phyloP scores from a whole-genome alignment of 2,888 invertebrate genomes.

The Coleophora deauratella region DNA sequence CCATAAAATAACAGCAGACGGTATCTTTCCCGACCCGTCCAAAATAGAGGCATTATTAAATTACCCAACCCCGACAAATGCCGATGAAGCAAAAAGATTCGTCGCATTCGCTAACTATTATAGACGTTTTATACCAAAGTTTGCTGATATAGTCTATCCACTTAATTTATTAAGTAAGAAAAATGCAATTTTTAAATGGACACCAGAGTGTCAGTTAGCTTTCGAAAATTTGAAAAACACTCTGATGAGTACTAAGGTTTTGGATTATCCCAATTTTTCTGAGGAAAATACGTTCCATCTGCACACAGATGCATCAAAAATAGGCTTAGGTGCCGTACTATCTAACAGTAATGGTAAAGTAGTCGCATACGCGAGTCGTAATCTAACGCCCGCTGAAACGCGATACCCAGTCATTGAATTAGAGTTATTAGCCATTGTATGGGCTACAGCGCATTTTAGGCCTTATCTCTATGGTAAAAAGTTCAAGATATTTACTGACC shows the following conservation, averaged over 20 bases:
- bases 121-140: constrained; percentile 3
- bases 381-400: neutral
- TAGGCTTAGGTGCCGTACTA: neutral
- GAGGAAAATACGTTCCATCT: neutral
- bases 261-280: constrained; percentile 6
- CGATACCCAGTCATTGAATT: neutral
- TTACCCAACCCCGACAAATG: constrained; percentile 13
- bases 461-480: neutral
- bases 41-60: constrained; percentile 4
- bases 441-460: neutral
- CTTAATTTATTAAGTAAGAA: constrained; percentile 3
- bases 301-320: neutral
- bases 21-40: constrained; percentile 9
- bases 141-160: constrained; percentile 4
- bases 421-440: neutral
- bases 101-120: constrained; percentile 8
- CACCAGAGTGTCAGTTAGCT: constrained; percentile 2
- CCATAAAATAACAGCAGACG: constrained; percentile 8
- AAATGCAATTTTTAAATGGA: neutral
- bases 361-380: neutral
- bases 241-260: neutral
- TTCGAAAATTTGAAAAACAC: constrained; percentile 8
- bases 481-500: neutral
- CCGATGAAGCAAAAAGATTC: constrained; percentile 7
- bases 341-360: neutral